Evolutionary conservation across 2,113 vertebrate genomes (phyloP), one percentile per base, ranked within the genome.

Genomic region (Myiozetetes cayanensis): DNA sequence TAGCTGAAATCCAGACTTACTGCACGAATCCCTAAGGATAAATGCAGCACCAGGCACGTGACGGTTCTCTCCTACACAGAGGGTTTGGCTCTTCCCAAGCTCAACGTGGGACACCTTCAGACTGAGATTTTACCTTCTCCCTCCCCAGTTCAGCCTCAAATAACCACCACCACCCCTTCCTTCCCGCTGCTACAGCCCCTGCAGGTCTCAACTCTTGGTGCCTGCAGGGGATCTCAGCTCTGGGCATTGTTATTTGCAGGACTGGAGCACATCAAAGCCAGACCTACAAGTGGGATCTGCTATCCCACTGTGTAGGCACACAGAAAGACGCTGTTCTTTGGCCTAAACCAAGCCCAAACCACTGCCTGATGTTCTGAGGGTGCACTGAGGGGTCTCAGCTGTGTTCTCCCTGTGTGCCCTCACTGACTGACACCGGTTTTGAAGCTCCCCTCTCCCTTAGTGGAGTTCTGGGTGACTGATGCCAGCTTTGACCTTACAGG

Each of bases 401-500:
- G 66, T 56, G 61, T 4, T 44, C 35, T 14, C 44, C 4, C 24
- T 21, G 9, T 1, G 0, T 24, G 14, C 20, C 35, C 56, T 58
- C 37, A 3, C 56, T 39, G 44, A 35, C 70, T 21, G 15, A 2
- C 19, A 9, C 25, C 50, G 63, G 53, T 16, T 58, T 23, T 52
- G 62, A 24, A 78, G 50, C 16, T 75, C 43, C 41, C 6, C 53
- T 53, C 43, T 94, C 53, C 77, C 39, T 24, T 0, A 14, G 56
- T 4, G 6, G 3, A 83, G 58, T 46, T 71, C 70, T 31, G 50
- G 71, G 8, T 43, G 56, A 72, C 61, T 47, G 78, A 65, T 62
- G n/a, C 55, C 43, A 37, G 65, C 13, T 84, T 43, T 81, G 91
- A 89, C 93, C 80, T 94, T 84, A 43, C 35, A 68, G 28, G 62